Percentiles rank a stretch among this genome's conserved stretches.
Conservation (phyloP, 2,797 vertebrate species). For the Intellagama lesueurii region DNA sequence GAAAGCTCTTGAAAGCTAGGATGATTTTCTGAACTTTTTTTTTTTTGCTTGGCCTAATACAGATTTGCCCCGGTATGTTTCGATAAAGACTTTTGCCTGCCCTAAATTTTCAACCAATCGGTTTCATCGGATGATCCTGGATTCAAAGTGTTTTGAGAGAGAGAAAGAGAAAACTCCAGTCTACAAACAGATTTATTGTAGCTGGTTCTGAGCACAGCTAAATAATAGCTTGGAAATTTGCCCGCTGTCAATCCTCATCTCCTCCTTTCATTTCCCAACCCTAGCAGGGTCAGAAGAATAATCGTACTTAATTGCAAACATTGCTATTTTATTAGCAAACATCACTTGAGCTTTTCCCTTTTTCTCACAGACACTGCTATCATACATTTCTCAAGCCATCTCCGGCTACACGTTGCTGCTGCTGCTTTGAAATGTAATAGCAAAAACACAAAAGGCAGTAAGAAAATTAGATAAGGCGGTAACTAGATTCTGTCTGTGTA, state of each 20-base stretch:
- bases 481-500: not conserved
- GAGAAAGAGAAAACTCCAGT: not conserved
- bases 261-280: not conserved
- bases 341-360: not conserved
- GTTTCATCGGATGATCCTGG: not conserved
- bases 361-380: no score
- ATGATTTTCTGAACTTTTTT: no score
- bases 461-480: not conserved
- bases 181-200: not conserved
- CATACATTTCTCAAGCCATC: not conserved
- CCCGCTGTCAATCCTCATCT: not conserved
- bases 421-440: not conserved
- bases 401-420: not conserved
- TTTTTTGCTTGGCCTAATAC: no score
- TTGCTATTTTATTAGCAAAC: not conserved
- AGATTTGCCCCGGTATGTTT: no score
- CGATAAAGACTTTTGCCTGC: no score
- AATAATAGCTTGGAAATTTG: not conserved
- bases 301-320: not conserved
- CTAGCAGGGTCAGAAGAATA: not conserved
- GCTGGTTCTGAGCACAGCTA: not conserved
- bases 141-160: not conserved
- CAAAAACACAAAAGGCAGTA: not conserved
- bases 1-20: no score
- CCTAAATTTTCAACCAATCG: not conserved